phyloP scores from a whole-genome alignment of 2,888 invertebrate genomes.

The Drosophila lutescens region DNA sequence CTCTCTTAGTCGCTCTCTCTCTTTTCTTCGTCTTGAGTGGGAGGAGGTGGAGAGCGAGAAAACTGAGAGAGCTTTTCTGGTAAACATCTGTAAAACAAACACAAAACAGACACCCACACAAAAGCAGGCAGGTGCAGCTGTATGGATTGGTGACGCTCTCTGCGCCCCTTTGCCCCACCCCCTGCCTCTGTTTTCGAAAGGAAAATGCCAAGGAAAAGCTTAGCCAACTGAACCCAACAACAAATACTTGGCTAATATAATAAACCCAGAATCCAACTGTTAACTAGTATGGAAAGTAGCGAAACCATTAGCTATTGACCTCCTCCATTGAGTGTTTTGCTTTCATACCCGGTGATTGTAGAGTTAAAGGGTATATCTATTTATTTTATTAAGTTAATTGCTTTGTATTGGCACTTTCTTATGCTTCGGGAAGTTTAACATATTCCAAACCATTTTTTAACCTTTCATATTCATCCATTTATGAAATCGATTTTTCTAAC shows the following conservation, averaged over 20 bases:
- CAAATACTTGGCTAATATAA: background rate
- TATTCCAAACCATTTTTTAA: too few relatives aligned
- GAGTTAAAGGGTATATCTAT: conserved; percentile 8
- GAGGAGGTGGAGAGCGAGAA: conserved; percentile 27
- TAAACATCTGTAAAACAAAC: conserved; percentile 59
- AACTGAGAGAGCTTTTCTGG: conserved; percentile 36
- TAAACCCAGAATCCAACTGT: conserved; percentile 9
- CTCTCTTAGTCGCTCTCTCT: background rate
- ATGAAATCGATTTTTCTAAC: too few relatives aligned
- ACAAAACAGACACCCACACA: conserved; percentile 14
- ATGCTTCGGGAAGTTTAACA: too few relatives aligned
- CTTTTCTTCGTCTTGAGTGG: conserved; percentile 19
- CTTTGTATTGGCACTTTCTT: background rate
- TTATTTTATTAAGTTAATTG: background rate
- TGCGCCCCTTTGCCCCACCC: background rate
- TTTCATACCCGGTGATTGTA: conserved; percentile 26
- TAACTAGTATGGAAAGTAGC: conserved; percentile 21
- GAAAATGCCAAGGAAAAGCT: conserved; percentile 29
- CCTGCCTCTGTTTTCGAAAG: conserved; percentile 3
- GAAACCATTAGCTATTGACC: conserved; percentile 26
- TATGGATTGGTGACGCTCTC: background rate
- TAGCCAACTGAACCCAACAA: background rate
- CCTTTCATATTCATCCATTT: too few relatives aligned
- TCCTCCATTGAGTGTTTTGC: conserved; percentile 27
- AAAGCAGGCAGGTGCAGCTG: conserved; percentile 48